Evolutionary conservation across 2,888 invertebrate genomes (phyloP).

Genomic region (Schizotus pectinicornis): DNA sequence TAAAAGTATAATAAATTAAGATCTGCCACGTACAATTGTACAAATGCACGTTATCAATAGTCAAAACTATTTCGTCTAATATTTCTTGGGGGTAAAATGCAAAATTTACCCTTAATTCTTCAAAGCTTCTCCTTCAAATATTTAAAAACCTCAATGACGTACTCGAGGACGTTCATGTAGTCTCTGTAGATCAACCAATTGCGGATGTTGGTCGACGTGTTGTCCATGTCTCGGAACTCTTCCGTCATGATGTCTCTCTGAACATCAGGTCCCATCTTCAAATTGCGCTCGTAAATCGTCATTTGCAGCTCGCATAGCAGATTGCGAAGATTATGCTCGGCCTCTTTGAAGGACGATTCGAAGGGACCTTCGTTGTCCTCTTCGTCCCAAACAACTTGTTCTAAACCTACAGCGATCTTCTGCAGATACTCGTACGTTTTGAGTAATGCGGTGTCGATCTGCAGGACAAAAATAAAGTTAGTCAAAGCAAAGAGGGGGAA

Average conservation of each 20-base stretch:
- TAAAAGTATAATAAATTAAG: too few species aligned
- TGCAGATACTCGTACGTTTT: conserved; percentile 72
- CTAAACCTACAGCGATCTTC: conserved; percentile 72
- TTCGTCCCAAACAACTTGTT: conserved; percentile 69
- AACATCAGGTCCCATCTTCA: conserved; percentile 60
- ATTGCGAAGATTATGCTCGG: conserved; percentile 66
- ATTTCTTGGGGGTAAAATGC: too few species aligned
- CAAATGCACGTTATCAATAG: too few species aligned
- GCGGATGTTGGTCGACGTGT: conserved; percentile 60
- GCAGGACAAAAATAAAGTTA: conserved; percentile 40
- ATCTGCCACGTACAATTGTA: too few species aligned
- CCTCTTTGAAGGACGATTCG: conserved; percentile 62
- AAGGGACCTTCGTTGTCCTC: conserved; percentile 60
- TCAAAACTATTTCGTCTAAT: too few species aligned
- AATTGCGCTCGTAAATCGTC: conserved; percentile 61
- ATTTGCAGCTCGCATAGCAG: conserved; percentile 74
- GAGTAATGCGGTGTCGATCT: conserved; percentile 63
- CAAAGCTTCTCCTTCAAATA: conserved; percentile 41
- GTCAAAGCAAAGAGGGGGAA: conserved; percentile 1
- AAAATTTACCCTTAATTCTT: not conserved
- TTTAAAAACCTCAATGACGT: conserved; percentile 62
- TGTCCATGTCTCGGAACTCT: conserved; percentile 54
- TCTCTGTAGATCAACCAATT: conserved; percentile 70
- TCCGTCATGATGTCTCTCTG: conserved; percentile 58
- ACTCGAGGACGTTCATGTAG: conserved; percentile 67